Percentiles rank a stretch among this genome's conserved stretches.
Conservation (phyloP, 2,797 vertebrate species). For the Clarias platycephalus region DNA sequence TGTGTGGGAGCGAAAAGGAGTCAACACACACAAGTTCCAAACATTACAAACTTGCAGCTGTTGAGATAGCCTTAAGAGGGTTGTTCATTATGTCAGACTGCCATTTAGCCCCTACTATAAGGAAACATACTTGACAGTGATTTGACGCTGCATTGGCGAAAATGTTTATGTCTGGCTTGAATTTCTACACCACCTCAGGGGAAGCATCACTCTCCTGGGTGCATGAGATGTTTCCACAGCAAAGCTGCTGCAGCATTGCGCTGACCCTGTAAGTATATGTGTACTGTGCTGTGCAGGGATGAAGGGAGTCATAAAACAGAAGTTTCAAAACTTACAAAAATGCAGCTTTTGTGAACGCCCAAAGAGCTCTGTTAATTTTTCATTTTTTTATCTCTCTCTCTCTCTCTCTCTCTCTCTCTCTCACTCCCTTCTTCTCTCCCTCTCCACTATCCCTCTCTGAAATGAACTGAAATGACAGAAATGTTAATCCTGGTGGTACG, state of each 20-base stretch:
- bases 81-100: conserved; percentile 34
- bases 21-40: conserved; percentile 38
- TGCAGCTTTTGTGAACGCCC: conserved; percentile 35
- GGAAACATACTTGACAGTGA: background rate
- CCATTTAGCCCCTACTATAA: background rate
- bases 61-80: conserved; percentile 50
- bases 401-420: background rate
- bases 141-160: background rate
- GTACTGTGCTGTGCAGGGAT: background rate
- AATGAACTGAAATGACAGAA: background rate
- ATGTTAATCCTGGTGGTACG: background rate
- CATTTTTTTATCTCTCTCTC: background rate
- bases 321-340: conserved; percentile 1
- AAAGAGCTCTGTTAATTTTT: conserved; percentile 32
- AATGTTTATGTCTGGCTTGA: background rate
- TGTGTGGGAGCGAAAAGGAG: background rate
- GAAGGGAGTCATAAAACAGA: background rate
- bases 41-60: conserved; percentile 54
- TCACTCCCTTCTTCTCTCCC: no score
- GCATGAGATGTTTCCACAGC: background rate
- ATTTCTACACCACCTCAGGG: background rate
- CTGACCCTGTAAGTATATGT: background rate
- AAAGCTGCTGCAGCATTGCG: background rate
- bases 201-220: background rate
- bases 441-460: background rate